These are phyloP conservation scores for Hemibagrus wyckioides DNA, from an alignment of 2,113 vertebrate genomes.

Conservation along the genomic window DNA sequence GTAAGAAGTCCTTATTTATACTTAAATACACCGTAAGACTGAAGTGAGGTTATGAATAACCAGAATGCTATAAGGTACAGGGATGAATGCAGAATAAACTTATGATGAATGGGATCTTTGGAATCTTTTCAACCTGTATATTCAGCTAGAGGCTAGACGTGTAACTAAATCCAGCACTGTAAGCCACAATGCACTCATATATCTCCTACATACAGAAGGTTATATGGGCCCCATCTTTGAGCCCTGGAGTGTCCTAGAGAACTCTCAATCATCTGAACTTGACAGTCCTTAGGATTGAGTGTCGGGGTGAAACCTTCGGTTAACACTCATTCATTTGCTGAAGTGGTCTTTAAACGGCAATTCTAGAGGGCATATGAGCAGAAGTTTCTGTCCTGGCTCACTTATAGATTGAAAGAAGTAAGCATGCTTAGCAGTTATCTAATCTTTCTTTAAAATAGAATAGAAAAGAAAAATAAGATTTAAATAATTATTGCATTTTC, in stretches of 20 bases:
- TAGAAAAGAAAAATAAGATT: neutral
- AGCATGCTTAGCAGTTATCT: neutral
- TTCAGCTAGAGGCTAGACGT: neutral
- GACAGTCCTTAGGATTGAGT: neutral
- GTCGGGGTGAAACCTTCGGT: neutral
- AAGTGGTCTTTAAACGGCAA: neutral
- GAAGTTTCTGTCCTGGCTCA: neutral
- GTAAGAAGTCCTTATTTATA: neutral
- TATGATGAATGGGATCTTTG: neutral
- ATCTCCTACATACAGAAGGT: neutral
- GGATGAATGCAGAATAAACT: neutral
- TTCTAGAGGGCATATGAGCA: neutral
- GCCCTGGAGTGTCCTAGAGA: neutral
- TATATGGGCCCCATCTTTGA: neutral
- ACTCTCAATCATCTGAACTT: neutral
- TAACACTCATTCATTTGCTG: neutral
- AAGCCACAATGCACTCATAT: neutral
- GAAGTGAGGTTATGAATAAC: neutral
- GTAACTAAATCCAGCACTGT: neutral
- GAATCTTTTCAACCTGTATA: neutral
- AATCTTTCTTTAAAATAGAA: neutral
- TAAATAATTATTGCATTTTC: neutral
- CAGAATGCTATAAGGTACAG: neutral
- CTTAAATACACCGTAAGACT: neutral
- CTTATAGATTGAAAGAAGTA: neutral